A percentile compares a stretch with the other conserved stretches of the same genome.
phyloP scores from a whole-genome alignment of 2,113 vertebrate species.

The Lanius ludovicianus region DNA sequence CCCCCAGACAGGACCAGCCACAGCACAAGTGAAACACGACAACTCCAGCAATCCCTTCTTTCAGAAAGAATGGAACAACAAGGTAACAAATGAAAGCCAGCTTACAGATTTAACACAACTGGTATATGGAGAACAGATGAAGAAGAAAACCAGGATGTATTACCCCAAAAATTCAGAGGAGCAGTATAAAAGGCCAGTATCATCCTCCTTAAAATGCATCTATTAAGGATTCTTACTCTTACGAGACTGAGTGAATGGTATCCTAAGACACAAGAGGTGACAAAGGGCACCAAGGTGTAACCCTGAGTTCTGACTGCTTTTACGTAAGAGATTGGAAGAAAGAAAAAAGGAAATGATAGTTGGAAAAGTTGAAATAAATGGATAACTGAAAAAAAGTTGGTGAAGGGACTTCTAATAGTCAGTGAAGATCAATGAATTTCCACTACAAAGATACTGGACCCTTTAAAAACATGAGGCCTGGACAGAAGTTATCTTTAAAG shows the following conservation, averaged over 20 bases:
- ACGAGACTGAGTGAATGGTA: not conserved
- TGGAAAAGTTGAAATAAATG: not conserved
- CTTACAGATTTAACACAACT: not conserved
- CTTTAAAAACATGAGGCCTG: not conserved
- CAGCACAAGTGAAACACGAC: not conserved
- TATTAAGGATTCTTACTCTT: not conserved
- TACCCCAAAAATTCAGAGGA: not conserved
- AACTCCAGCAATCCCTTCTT: not conserved
- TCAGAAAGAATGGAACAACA: not conserved
- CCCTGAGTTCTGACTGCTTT: not conserved
- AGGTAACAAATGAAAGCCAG: not conserved
- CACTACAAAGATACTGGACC: not conserved
- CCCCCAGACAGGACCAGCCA: not conserved
- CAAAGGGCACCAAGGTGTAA: not conserved
- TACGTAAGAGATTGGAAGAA: not conserved
- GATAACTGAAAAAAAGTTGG: not conserved
- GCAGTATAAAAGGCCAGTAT: not conserved
- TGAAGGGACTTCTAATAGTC: not conserved
- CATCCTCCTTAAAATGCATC: not conserved
- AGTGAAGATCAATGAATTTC: not conserved
- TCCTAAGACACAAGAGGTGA: not conserved
- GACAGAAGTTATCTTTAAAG: not conserved
- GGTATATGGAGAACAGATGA: not conserved
- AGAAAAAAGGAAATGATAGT: not conserved
- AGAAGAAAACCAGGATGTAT: not conserved